Percentiles rank a stretch among this genome's conserved stretches.
phyloP scores from a whole-genome alignment of 1,140 invertebrate genomes.

The Conus betulinus region DNA sequence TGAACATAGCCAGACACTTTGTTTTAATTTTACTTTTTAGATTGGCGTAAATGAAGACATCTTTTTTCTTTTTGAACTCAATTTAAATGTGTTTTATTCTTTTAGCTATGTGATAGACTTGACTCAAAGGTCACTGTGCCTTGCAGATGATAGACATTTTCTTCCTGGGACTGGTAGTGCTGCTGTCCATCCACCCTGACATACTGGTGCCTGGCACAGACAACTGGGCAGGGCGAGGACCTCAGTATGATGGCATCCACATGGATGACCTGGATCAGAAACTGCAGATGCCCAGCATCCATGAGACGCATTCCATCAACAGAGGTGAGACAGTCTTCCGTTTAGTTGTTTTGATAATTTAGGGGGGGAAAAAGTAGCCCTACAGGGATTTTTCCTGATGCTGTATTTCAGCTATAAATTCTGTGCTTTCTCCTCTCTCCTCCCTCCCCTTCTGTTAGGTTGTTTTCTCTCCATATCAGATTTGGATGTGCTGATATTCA shows the following conservation, averaged over 20 bases:
- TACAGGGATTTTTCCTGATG: too few species aligned
- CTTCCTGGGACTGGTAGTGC: slow-evolving; percentile 49
- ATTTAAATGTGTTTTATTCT: too few species aligned
- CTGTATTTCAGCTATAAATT: too few species aligned
- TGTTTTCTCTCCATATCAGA: too few species aligned
- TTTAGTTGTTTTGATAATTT: too few species aligned
- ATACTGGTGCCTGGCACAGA: slow-evolving; percentile 43
- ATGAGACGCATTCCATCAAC: not conserved
- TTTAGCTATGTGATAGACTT: slow-evolving; percentile 20
- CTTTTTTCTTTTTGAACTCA: not conserved
- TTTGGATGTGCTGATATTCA: too few species aligned
- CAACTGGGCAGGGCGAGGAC: slow-evolving; percentile 22
- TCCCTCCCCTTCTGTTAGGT: too few species aligned
- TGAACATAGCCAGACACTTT: too few species aligned
- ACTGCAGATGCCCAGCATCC: not conserved
- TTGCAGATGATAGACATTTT: slow-evolving; percentile 55
- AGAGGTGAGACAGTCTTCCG: not conserved
- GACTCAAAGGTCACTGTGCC: not conserved
- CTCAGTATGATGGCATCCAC: slow-evolving; percentile 48
- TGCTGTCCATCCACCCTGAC: slow-evolving; percentile 59
- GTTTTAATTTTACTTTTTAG: too few species aligned
- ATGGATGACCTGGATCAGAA: slow-evolving; percentile 43
- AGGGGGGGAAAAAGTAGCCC: too few species aligned
- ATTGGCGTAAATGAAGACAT: too few species aligned
- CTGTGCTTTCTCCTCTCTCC: not conserved